phyloP scores from a whole-genome alignment of 2,113 vertebrate species.

The Taxidea taxus region DNA sequence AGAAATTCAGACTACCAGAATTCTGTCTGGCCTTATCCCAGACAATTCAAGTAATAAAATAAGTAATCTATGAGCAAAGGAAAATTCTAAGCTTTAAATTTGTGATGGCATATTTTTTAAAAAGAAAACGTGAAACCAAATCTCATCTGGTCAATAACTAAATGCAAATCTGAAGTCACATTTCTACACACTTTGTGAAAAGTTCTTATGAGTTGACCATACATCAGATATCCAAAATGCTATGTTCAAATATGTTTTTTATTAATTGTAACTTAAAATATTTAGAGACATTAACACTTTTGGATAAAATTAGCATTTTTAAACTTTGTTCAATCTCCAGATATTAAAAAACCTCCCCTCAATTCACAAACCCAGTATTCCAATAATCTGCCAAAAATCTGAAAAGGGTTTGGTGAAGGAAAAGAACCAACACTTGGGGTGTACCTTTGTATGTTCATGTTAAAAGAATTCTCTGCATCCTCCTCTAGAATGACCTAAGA shows the following conservation, averaged over 20 bases:
- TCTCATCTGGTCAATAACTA: neutral
- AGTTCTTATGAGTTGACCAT: neutral
- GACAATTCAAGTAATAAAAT: constrained; percentile 11
- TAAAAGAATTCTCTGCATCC: neutral
- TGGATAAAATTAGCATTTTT: neutral
- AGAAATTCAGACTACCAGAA: neutral
- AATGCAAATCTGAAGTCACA: neutral
- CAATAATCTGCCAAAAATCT: neutral
- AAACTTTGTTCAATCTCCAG: neutral
- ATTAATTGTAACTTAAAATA: neutral
- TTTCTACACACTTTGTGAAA: neutral
- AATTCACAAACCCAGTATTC: neutral
- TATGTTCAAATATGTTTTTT: neutral
- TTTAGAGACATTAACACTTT: neutral
- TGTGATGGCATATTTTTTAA: neutral
- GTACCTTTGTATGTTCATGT: neutral
- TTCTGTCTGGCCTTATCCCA: neutral
- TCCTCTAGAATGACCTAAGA: neutral
- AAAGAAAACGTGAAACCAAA: constrained; percentile 12
- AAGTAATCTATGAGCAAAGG: neutral
- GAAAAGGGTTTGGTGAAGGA: neutral
- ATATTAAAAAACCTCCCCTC: neutral
- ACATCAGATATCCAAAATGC: neutral
- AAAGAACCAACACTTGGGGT: neutral
- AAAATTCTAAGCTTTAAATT: neutral